These are phyloP conservation scores for Salvelinus sp. DNA, from an alignment of 2,113 vertebrate species.

Conservation along the genomic window DNA sequence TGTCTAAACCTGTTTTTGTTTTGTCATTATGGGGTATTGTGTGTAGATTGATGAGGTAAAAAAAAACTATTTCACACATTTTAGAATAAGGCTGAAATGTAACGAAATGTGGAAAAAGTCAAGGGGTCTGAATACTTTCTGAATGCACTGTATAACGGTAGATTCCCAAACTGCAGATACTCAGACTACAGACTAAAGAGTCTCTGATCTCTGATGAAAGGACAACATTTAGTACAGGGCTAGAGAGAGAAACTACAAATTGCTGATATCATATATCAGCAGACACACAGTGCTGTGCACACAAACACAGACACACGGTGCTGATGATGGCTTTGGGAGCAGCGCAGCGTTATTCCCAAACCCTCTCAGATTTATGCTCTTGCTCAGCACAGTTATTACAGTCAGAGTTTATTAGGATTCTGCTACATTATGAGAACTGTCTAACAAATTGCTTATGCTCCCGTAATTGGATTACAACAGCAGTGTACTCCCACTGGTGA, in stretches of 20 bases:
- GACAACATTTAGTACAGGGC: background rate
- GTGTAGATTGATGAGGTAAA: no score
- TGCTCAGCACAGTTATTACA: conserved; percentile 93
- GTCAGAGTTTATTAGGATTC: conserved; percentile 86
- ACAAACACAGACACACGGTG: conserved; percentile 52
- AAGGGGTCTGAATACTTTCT: no score
- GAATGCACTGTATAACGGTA: no score
- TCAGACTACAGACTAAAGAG: background rate
- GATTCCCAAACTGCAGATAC: no score
- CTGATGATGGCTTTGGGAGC: conserved; percentile 83
- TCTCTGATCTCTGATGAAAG: conserved; percentile 6
- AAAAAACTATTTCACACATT: no score
- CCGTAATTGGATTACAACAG: conserved; percentile 97
- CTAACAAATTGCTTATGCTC: conserved; percentile 96
- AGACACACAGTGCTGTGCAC: background rate
- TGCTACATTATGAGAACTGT: conserved; percentile 91
- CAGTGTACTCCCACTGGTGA: conserved; percentile 89
- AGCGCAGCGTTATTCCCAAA: conserved; percentile 76
- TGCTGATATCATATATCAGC: background rate
- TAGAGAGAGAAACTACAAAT: conserved; percentile 62
- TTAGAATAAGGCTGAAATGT: no score
- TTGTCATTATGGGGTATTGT: no score
- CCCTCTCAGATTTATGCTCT: conserved; percentile 85
- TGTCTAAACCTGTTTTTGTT: no score
- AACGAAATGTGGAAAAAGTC: no score